Evolutionary conservation across 2,113 vertebrate genomes (phyloP), one percentile per base, ranked within the genome.

Genomic region (Varanus komodoensis): DNA sequence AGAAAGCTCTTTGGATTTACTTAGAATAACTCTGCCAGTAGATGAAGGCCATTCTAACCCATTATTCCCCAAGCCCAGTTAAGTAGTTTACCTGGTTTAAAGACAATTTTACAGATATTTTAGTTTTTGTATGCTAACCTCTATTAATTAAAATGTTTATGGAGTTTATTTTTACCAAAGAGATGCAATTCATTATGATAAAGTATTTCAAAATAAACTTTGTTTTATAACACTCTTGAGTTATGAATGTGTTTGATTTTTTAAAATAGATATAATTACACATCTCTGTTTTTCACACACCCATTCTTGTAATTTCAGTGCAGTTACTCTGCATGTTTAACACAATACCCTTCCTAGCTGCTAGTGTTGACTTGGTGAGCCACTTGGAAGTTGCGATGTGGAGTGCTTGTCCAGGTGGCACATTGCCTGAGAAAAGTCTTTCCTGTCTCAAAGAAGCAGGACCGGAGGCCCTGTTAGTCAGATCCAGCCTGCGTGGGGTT

Each of bases 101-200:
- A 97, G 94, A 96, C 95, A 54, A 96, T 95, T 88, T 97, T 97
- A 98, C 97, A 97, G 96, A 98, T 97, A 96, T 97, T 99, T 99
- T 98, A 97, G 98, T 99, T 99, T 99, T 96, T 99, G 98, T 99
- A 99, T 98, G 98, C 98, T 99, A 99, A 99, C 98, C 98, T 98
- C 98, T 99, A 98, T 99, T 99, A 98, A 99, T 99, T 97, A 98
- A 99, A 98, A 99, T 98, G 98, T 99, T 99, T 99, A 99, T 99
- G 99, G 99, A 99, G 98, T 99, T 99, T 99, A 99, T 99, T 99
- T 99, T 99, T 98, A 99, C 99, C 99, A 99, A 99, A 99, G 99
- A 99, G 98, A 99, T 99, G 98, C 98, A 98, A 98, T 99, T 98
- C 98, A 98, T 98, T 99, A 99, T 98, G 97, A 98, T 98, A 98